A percentile compares a stretch with the other conserved stretches of the same genome.
These are phyloP conservation scores for Moxostoma hubbsi DNA, from an alignment of 2,797 vertebrate genomes.

Conservation along the genomic window DNA sequence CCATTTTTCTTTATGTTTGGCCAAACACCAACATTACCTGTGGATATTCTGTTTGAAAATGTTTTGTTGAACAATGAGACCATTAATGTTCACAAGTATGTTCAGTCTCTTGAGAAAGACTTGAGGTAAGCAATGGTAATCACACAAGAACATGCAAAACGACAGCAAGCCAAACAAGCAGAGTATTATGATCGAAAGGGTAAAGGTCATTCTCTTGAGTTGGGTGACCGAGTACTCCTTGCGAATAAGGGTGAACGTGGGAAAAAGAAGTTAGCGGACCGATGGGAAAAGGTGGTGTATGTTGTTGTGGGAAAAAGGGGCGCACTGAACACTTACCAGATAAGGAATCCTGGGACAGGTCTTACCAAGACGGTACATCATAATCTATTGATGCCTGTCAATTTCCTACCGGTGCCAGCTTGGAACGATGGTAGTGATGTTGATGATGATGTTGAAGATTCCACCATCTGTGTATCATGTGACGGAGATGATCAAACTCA, in stretches of 20 bases:
- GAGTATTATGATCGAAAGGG: slow-evolving; percentile 24
- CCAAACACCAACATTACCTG: slow-evolving; percentile 1
- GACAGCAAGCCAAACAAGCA: slow-evolving; percentile 31
- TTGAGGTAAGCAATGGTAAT: slow-evolving; percentile 24
- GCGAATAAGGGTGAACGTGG: slow-evolving; percentile 43
- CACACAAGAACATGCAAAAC: slow-evolving; percentile 27
- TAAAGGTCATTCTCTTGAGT: slow-evolving; percentile 24
- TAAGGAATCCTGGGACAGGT: slow-evolving; percentile 4
- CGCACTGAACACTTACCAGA: slow-evolving; percentile 4
- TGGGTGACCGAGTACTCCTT: slow-evolving; percentile 48
- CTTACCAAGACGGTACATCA: slow-evolving; percentile 46
- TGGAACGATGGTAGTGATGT: neutral
- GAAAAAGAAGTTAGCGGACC: slow-evolving; percentile 48
- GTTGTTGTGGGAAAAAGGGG: slow-evolving; percentile 28
- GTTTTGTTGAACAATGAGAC: neutral
- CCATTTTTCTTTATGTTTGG: slow-evolving; percentile 4
- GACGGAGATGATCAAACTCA: neutral
- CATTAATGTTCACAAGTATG: slow-evolving; percentile 15
- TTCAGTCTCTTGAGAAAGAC: slow-evolving; percentile 11
- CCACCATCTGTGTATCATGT: neutral
- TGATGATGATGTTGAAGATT: neutral
- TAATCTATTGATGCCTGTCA: slow-evolving; percentile 47
- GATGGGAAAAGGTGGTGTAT: slow-evolving; percentile 30
- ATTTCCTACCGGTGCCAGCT: slow-evolving; percentile 41
- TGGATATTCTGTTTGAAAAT: neutral